Base-by-base conservation (phyloP, 2,888 invertebrate species). In the Acanthacorydalis orientalis region DNA sequence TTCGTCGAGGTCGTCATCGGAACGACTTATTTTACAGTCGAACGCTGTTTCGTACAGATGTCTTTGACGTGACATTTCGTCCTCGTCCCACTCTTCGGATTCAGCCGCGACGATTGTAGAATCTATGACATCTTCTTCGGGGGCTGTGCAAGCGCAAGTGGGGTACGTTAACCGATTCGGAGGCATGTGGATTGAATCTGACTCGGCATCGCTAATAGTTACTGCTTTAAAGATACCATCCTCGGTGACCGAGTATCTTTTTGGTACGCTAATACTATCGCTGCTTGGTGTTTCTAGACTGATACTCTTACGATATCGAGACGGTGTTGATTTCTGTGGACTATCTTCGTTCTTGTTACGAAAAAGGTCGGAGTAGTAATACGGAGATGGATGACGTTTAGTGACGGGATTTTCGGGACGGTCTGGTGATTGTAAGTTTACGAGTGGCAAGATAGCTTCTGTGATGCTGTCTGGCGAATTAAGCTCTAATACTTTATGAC, bases 31-130 rank as follows among this genome's bases (percentile, higher is more conserved):
- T 66, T 85, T 85, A 65, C 86, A 86, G 66, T 89, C 89, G 65
- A 89, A 89, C 49, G 89, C 89, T 48, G 89, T 89, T 68, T 89
- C 89, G 64, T 89, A 89, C 48, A 89, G 75, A 67, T 84, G 84
- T 58, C 84, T 75, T 64, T 76, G 74, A 49, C 78, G 70, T 54
- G 73, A 73, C 70, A 74, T 74, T 49, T 68, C 69, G 57, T 65
- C 67, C 38, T 67, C 68, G 55, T 58, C 77, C 73, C 68, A 75
- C 74, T 64, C 81, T 43, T 16, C 43, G 34, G 33, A 12, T 15
- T 43, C 33, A 12, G 31, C 72, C 50, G 55, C 35, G 54, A 66
- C 64, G 51, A 72, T 72, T 71, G 77, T 69, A 69, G 79, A 77
- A 67, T 79, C 78, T 42, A 42, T 42, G 61, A 72, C 64, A 49